Conservation (phyloP, 2,797 vertebrate genomes). For the Crotalus adamanteus region DNA sequence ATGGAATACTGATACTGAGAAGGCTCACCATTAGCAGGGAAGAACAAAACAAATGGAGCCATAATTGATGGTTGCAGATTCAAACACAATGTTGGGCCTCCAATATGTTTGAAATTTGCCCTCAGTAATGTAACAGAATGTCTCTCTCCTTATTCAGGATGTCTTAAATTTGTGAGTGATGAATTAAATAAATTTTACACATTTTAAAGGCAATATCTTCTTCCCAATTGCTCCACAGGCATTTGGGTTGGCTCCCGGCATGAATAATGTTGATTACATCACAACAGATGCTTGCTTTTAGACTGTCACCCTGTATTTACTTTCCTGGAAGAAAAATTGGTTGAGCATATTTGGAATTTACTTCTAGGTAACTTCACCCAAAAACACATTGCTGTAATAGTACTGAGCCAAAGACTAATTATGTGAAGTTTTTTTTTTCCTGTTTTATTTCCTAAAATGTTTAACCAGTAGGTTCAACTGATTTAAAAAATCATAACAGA, state of each 20-base stretch:
- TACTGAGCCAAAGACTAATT: background rate
- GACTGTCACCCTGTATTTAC: background rate
- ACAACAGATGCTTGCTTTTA: background rate
- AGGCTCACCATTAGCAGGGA: background rate
- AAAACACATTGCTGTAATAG: background rate
- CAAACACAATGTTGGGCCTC: background rate
- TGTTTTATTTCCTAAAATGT: background rate
- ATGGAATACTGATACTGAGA: background rate
- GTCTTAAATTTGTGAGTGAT: background rate
- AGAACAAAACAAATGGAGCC: background rate
- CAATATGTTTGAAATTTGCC: background rate
- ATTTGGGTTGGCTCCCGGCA: background rate
- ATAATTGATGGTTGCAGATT: background rate
- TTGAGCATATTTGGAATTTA: background rate
- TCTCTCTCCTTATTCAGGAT: background rate
- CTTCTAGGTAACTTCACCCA: background rate
- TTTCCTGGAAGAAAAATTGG: background rate
- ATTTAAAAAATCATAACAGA: background rate
- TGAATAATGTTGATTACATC: background rate
- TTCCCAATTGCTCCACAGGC: background rate
- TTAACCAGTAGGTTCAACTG: background rate
- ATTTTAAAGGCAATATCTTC: background rate
- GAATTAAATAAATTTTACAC: background rate
- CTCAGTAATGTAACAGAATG: background rate
- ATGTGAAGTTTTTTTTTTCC: background rate